Evolutionary conservation across 1,140 invertebrate species (phyloP), one percentile per base, ranked within the genome.

Genomic region (Heterodera carotae): DNA sequence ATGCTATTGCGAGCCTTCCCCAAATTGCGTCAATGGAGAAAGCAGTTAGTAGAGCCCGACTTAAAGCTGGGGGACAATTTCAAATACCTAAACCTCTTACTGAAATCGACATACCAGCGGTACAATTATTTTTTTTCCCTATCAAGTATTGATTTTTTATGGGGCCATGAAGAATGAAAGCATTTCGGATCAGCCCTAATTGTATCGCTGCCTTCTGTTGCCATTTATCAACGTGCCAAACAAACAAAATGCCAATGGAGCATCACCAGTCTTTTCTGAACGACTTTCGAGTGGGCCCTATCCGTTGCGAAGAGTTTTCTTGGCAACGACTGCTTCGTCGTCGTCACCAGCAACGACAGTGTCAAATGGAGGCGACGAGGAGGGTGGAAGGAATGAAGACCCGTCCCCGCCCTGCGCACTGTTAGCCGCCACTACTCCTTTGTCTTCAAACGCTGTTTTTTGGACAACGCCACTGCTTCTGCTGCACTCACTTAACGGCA

Each of bases 291-390:
- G 27, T 27, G 29, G 27, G 29, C 43, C 56, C n/a, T 74, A 31
- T 74, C 72, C 72, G 15, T 10, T 74, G 22, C 59, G 72, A 62
- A 74, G 72, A 18, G 72, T 74, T 2, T 74, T 56, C 39, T 74
- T 56, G 18, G 56, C 56, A 34, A 74, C 72, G 27, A 62, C 72
- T 8, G 56, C 59, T 29, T 6, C 10, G 33, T 22, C 62, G 22
- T 29, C 62, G 33, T 2, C 59, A n/a, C 5, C 27, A 43, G 4
- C 62, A 29, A 66, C 62, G 5, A 29, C 62, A n/a, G n/a, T 3
- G 3, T 62, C 60, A n/a, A 25, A n/a, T 72, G 36, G 27, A 34
- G 64, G 10, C n/a, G 72, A 62, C 31, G 72, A 60, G n/a, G 27
- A 27, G 27, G 15, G 36, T 22, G n/a, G 27, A n/a, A n/a, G 31